Conservation (phyloP, 2,113 vertebrate species). For the Colius striatus region DNA sequence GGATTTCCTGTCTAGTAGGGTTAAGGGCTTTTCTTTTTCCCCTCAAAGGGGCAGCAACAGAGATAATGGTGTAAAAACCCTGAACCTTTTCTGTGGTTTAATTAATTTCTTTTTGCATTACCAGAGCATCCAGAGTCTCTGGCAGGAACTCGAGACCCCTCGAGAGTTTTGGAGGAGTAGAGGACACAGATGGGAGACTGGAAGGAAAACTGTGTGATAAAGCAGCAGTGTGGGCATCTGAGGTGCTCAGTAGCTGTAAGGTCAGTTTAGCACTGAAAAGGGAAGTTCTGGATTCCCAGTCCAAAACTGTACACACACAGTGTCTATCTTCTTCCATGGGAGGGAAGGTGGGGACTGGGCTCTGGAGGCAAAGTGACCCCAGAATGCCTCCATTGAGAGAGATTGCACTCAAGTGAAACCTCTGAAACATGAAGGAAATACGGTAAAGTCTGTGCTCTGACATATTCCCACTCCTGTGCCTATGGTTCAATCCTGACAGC, state of each 20-base stretch:
- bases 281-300: neutral
- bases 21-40: neutral
- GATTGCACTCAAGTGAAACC: neutral
- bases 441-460: neutral
- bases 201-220: neutral
- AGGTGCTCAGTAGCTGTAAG: neutral
- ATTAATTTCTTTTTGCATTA: neutral
- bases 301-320: neutral
- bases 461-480: neutral
- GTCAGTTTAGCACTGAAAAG: neutral
- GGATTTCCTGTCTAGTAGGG: neutral
- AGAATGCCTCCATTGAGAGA: neutral
- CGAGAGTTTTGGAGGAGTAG: neutral
- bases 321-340: neutral
- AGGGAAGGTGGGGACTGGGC: neutral
- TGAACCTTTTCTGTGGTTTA: neutral
- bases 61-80: neutral
- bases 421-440: neutral
- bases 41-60: neutral
- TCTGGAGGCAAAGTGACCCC: neutral
- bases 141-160: neutral
- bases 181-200: neutral
- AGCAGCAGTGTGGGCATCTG: neutral
- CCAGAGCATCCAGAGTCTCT: neutral
- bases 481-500: rapidly evolving